These are phyloP conservation scores for Anolis apletophallus DNA, from an alignment of 2,797 vertebrate species.

Conservation along the genomic window DNA sequence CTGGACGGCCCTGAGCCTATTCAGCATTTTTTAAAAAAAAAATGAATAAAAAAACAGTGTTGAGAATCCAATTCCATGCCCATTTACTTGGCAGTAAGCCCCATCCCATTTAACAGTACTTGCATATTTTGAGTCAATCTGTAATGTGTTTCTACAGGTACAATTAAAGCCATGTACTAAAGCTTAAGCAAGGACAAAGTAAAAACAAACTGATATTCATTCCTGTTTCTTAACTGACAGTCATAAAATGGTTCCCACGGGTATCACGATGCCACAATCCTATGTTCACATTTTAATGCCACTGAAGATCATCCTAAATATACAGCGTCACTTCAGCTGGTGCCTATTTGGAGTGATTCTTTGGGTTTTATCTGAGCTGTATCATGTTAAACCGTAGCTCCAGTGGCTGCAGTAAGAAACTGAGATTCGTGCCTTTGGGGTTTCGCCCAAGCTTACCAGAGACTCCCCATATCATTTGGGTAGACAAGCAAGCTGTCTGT, in stretches of 20 bases:
- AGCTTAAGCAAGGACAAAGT: neutral
- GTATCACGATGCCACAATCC: slow-evolving; percentile 20
- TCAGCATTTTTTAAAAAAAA: neutral
- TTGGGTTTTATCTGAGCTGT: neutral
- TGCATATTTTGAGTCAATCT: neutral
- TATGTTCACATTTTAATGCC: neutral
- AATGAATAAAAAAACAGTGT: too few relatives aligned
- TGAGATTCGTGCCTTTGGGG: slow-evolving; percentile 11
- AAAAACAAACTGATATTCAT: neutral
- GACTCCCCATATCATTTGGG: neutral
- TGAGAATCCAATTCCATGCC: neutral
- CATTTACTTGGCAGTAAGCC: neutral
- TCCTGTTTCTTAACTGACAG: slow-evolving; percentile 44
- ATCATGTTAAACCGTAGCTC: neutral
- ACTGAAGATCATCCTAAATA: neutral
- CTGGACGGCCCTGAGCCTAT: too few relatives aligned
- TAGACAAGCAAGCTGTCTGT: neutral
- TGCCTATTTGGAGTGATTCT: accelerated
- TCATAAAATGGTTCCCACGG: slow-evolving; percentile 36
- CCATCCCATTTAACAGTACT: neutral
- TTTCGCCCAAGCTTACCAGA: slow-evolving; percentile 1
- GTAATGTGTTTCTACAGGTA: neutral
- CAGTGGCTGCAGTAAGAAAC: neutral
- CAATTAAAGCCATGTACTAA: neutral
- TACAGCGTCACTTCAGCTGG: slow-evolving; percentile 9